phyloP scores from a whole-genome alignment of 1,140 invertebrate species.

The Drosophila neocordata region DNA sequence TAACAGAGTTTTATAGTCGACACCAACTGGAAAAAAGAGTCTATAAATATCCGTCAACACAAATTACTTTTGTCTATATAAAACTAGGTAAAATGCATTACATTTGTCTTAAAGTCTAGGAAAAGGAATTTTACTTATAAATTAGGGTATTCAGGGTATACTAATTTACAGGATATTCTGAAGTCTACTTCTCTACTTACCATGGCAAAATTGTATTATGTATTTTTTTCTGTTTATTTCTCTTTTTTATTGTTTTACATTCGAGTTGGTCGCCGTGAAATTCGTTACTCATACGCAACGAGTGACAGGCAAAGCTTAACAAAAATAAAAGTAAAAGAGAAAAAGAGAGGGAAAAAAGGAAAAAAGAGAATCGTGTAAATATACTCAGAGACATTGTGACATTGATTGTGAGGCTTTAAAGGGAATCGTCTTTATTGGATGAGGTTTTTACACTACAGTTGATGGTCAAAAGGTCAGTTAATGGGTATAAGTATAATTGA shows the following conservation, averaged over 20 bases:
- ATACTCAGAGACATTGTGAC: constrained; percentile 34
- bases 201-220: constrained; percentile 10
- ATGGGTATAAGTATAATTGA: not conserved
- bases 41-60: not conserved
- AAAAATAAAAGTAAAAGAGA: constrained; percentile 12
- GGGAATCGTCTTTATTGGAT: constrained; percentile 38
- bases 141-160: no score
- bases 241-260: constrained; percentile 40
- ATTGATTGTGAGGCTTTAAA: constrained; percentile 32
- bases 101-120: no score
- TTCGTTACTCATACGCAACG: constrained; percentile 54
- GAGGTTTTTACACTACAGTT: constrained; percentile 42
- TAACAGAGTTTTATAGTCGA: not conserved
- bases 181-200: not conserved
- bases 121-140: no score
- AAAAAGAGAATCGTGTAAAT: not conserved
- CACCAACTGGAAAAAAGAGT: not conserved
- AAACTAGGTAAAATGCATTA: no score
- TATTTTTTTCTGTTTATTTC: constrained; percentile 19
- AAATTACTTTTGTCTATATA: no score
- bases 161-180: not conserved
- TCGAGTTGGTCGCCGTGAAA: constrained; percentile 31
- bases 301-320: constrained; percentile 47
- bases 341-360: not conserved
- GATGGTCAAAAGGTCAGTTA: constrained; percentile 28